Evolutionary conservation across 2,113 vertebrate genomes (phyloP).

Genomic region (Thalassarche chlororhynchos): DNA sequence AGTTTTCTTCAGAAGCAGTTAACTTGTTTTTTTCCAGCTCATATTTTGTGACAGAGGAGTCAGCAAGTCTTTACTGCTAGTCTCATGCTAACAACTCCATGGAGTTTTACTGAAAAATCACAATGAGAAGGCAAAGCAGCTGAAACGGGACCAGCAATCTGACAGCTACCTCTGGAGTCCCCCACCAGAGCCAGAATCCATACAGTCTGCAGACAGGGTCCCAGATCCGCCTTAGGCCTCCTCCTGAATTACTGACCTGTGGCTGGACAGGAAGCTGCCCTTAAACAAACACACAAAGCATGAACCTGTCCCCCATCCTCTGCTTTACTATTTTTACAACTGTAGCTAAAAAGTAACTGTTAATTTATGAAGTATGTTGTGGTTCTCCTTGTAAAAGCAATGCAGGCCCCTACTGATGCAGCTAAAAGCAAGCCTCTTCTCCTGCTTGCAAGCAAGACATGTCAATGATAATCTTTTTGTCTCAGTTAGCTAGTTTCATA

Average conservation of each 20-base stretch:
- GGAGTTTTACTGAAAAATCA: neutral
- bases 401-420: neutral
- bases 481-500: neutral
- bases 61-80: neutral
- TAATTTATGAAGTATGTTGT: neutral
- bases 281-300: neutral
- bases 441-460: neutral
- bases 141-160: neutral
- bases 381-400: neutral
- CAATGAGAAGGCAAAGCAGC: neutral
- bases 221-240: neutral
- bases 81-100: neutral
- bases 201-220: neutral
- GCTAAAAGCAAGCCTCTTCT: neutral
- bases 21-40: neutral
- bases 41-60: neutral
- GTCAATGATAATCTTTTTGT: neutral
- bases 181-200: neutral
- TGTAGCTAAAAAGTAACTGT: neutral
- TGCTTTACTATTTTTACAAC: neutral
- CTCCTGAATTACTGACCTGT: neutral
- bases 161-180: neutral
- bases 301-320: neutral
- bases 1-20: neutral
- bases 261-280: neutral